Conservation (phyloP, 2,113 vertebrate species). For the Petaurus breviceps region DNA sequence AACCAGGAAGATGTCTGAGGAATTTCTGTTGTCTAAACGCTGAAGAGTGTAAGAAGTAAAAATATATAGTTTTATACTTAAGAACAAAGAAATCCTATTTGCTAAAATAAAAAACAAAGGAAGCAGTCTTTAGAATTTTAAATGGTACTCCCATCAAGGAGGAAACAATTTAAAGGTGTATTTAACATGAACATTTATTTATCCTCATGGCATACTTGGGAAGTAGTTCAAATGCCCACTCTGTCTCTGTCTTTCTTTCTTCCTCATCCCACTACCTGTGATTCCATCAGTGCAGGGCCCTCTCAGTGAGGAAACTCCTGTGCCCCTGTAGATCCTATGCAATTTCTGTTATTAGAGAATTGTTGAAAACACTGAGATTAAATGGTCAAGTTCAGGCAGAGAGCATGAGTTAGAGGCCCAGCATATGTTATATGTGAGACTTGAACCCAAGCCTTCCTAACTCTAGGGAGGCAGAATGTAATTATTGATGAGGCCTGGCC, state of each 20-base stretch:
- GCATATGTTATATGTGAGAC: neutral
- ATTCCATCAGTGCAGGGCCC: neutral
- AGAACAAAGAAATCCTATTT: slow-evolving; percentile 29
- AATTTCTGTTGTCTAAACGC: slow-evolving; percentile 29
- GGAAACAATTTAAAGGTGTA: slow-evolving; percentile 19
- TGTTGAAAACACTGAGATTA: neutral
- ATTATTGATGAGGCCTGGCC: neutral
- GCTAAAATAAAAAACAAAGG: neutral
- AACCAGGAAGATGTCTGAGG: neutral
- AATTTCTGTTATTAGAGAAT: neutral
- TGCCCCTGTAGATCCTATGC: neutral
- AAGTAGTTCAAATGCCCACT: slow-evolving; percentile 19
- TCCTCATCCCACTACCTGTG: neutral
- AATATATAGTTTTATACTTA: slow-evolving; percentile 34
- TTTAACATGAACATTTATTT: slow-evolving; percentile 8
- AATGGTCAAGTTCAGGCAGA: neutral
- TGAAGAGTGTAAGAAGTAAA: slow-evolving; percentile 1
- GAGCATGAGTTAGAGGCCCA: neutral
- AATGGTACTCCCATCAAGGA: slow-evolving; percentile 12
- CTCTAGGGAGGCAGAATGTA: neutral
- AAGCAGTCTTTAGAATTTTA: slow-evolving; percentile 9
- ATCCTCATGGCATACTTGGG: slow-evolving; percentile 15
- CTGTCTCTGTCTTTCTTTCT: neutral
- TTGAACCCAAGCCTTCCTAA: neutral
- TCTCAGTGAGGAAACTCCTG: neutral